Evolutionary conservation across 2,797 vertebrate genomes (phyloP), one percentile per base, ranked within the genome.

Genomic region (Heterohyrax brucei): DNA sequence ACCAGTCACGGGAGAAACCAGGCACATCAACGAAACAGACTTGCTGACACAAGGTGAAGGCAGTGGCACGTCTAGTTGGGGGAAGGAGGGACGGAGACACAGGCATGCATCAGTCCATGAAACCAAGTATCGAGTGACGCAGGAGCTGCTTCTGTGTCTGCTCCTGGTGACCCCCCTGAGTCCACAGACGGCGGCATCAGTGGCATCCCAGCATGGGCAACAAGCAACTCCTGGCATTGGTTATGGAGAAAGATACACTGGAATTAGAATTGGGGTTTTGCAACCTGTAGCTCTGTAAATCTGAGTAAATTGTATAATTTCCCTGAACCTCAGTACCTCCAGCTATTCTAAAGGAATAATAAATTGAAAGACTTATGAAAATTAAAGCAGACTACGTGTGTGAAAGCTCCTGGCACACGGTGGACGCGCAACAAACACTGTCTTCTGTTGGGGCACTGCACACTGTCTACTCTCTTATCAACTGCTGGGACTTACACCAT

Each of bases 1-100:
- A 81, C 5, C 48, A 53, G 80, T 22, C n/a, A 87, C 93, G n/a
- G 62, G 5, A 50, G 66, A 95, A 85, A 39, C 28, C 75, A 83
- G 79, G 89, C 89, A 87, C n/a, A 50, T 8, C 16, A 75, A 56
- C 1, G 66, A 39, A 59, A 19, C 39, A 18, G 48, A 44, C 50
- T 68, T 79, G n/a, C 13, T 22, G 46, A 62, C 5, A 66, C 61
- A 92, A 87, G 59, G 13, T 9, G 46, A 83, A 59, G 64, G 44
- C 13, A 39, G 39, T 39, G 39, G 39, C 39, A 39, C 39, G 87
- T 53, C n/a, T 53, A 12, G 19, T 3, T 89, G 64, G 72, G 64
- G 72, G 44, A 64, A 79, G 2, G 13, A 78, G 48, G 28, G 75
- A 64, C 1, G 62, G 48, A 24, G 8, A 7, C 46, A 33, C 0